Evolutionary conservation across 1,140 invertebrate species (phyloP), one percentile per base, ranked within the genome.

Genomic region (Drosophila albomicans): DNA sequence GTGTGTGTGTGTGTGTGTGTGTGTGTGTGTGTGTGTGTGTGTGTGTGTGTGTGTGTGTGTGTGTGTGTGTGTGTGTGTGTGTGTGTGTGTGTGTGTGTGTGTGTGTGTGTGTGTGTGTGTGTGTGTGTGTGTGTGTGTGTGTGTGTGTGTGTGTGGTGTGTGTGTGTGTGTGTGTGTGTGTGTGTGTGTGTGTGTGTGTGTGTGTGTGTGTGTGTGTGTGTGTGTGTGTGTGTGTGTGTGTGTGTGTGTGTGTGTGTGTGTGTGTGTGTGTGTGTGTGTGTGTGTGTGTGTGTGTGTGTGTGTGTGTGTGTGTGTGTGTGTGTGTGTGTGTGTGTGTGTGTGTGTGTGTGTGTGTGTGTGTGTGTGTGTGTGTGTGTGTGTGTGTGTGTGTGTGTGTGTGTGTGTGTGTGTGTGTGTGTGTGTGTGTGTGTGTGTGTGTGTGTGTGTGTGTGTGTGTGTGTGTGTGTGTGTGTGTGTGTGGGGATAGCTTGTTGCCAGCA

Each of bases 401-500:
- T 59, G 48, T 65, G 7, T 59, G 54, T 59, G 68, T n/a, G 15
- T 15, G 15, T 52, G 52, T 59, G 48, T 65, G 7, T 59, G 54
- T 59, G 68, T n/a, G 15, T 15, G 15, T 52, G 52, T 59, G 48
- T 65, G 7, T 59, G 54, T 59, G 68, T n/a, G 15, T 15, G 15
- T 52, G 52, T 59, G 48, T 65, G 7, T 59, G 54, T 59, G 68
- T n/a, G n/a, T n/a, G n/a, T n/a, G n/a, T n/a, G n/a, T 51, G 52
- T 16, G 25, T 10, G 28, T 57, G 11, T 41, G 15, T 15, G 15
- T 52, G 52, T 59, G 48, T 65, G 7, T 59, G 54, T 59, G 68
- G 35, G 57, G 64, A 56, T 62, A 62, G 66, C 51, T 70, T 74
- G 15, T 76, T 84, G 67, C 28, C 63, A 68, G 49, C 75, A 54